A percentile compares a stretch with the other conserved stretches of the same genome.
phyloP scores from a whole-genome alignment of 2,797 vertebrate species.

The Coreius guichenoti region DNA sequence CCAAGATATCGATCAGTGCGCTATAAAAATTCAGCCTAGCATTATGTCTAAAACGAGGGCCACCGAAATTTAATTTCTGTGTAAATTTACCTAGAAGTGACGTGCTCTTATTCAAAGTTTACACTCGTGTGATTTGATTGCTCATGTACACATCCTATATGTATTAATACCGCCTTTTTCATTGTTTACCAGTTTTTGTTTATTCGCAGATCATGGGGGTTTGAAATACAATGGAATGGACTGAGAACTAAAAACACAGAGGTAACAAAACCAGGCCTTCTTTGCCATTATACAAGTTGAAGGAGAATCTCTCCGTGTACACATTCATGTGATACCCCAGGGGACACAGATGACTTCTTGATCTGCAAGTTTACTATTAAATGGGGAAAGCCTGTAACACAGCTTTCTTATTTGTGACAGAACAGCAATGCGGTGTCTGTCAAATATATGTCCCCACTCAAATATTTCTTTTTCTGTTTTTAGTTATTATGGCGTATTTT shows the following conservation, averaged over 20 bases:
- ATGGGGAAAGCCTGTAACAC: neutral
- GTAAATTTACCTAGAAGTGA: conserved; percentile 94
- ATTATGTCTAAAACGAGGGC: conserved; percentile 90
- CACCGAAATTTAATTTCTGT: conserved; percentile 92
- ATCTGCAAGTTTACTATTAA: neutral
- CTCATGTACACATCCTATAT: conserved; percentile 80
- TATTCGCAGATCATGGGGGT: conserved; percentile 91
- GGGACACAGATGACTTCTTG: conserved; percentile 23
- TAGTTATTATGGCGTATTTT: neutral
- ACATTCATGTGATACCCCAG: neutral
- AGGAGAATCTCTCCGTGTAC: neutral
- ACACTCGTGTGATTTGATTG: conserved; percentile 92
- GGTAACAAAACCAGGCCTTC: conserved; percentile 16
- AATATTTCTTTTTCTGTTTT: neutral
- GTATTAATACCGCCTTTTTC: conserved; percentile 78
- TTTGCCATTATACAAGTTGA: conserved; percentile 18
- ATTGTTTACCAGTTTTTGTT: conserved; percentile 91
- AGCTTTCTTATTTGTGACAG: neutral
- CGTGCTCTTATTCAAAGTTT: conserved; percentile 89
- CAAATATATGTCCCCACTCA: neutral
- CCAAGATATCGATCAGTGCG: conserved; percentile 98
- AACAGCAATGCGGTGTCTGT: neutral
- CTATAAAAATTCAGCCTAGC: conserved; percentile 95
- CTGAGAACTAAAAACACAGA: conserved; percentile 67
- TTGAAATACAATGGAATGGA: conserved; percentile 79